Evolutionary conservation across 1,140 invertebrate species (phyloP).

Genomic region (Proctacanthus coquilletti): DNA sequence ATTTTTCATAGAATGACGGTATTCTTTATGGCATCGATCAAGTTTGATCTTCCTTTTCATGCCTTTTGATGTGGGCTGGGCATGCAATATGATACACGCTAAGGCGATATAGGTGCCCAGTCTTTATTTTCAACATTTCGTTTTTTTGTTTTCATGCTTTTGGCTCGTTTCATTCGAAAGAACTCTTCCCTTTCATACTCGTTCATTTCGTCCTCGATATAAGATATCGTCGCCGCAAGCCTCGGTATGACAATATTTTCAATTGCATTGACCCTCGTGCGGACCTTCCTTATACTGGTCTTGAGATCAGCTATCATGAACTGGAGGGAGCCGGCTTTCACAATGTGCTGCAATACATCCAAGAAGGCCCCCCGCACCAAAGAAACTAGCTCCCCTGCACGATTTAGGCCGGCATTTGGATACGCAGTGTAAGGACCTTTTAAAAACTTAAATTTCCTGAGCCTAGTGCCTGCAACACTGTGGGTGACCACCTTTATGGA

Average conservation of each 20-base stretch:
- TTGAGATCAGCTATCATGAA: constrained; percentile 13
- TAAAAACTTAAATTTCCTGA: no score
- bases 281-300: constrained; percentile 14
- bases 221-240: constrained; percentile 52
- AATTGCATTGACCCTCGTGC: constrained; percentile 64
- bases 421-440: no score
- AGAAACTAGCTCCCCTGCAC: constrained; percentile 18
- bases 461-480: no score
- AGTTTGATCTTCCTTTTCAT: no score
- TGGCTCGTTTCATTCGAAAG: constrained; percentile 60
- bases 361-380: constrained; percentile 12
- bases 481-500: no score
- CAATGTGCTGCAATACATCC: constrained; percentile 9
- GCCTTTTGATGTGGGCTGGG: no score
- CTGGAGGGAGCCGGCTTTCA: constrained; percentile 12
- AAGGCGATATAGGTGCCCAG: no score
- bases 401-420: constrained; percentile 15
- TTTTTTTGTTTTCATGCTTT: constrained; percentile 39
- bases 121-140: no score
- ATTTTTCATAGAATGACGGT: no score
- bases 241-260: constrained; percentile 69
- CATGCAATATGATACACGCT: no score
- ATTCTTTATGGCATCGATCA: no score
- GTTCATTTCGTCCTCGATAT: constrained; percentile 66
- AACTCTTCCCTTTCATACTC: constrained; percentile 75